Evolutionary conservation across 1,140 invertebrate genomes (phyloP), one percentile per base, ranked within the genome.

Genomic region (Cyclina sinensis): DNA sequence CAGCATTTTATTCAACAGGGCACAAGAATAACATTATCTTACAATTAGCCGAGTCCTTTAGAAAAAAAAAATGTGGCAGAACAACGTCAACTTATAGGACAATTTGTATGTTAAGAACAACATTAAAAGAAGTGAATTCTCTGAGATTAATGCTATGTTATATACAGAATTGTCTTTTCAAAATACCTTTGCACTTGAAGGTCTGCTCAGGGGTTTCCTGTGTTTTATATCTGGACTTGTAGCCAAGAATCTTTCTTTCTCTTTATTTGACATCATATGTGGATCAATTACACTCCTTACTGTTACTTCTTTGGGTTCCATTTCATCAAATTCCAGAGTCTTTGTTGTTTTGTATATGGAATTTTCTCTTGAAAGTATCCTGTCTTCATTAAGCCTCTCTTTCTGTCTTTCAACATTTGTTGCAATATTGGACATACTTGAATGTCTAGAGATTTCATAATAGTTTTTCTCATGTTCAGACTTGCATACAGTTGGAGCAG

Each of bases 271-370:
- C 18, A 83, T 30, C 9, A 85, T 21, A 21, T 76, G 83, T 21
- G 85, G 62, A 68, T 87, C 89, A 62, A 90, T 70, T 0, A 85
- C 74, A 88, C 86, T 88, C 62, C 79, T 87, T 16, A 88, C 73
- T n/a, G 76, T 51, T 48, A 79, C 51, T 80, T 88, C 86, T 85
- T 80, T 79, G 0, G 88, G 87, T 62, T 83, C 76, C 12, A 84
- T 21, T 57, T 92, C 88, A 88, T 91, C 90, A 74, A 92, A 89
- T 70, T 92, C 91, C 27, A 91, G 78, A 3, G 91, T 92, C 76
- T 92, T 92, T 12, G 88, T 92, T 21, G 91, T 91, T 73, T 92
- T 92, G 32, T 83, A 82, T 12, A 91, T 86, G 86, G 57, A 89
- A 68, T 73, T 86, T 84, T 83, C 86, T 83, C 87, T 74, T 86